Base-by-base conservation (phyloP, 2,113 vertebrate genomes). In the Spheniscus mendiculus region DNA sequence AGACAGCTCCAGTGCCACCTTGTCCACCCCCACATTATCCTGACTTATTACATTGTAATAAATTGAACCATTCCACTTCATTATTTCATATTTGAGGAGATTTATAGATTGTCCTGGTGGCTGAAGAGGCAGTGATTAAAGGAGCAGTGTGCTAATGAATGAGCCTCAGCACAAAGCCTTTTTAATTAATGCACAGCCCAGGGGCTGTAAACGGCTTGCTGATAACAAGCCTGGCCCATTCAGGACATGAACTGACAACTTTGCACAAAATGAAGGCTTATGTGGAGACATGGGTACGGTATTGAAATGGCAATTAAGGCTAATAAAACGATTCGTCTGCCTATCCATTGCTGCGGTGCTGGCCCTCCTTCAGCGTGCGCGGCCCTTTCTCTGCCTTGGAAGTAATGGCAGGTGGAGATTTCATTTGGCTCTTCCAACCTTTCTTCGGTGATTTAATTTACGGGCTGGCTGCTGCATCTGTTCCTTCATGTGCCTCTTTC, bases 51-150 rank as follows among this genome's bases (percentile, higher is more conserved):
- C 96, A 69, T 89, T 95, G 97, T 98, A 98, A 98, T 98, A 97
- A 98, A 98, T 98, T 96, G 98, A 98, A 97, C 97, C 97, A 98
- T 98, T 98, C 98, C 96, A 98, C 98, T 98, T 98, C 98, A 98
- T 98, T 98, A 98, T 98, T 98, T 98, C 98, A 98, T 98, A 98
- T 98, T 98, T 96, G 98, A 98, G 97, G 97, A 98, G 98, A 98
- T 98, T 98, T 98, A 98, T 98, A 98, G 98, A 98, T 98, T 98
- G 98, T 98, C 98, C 97, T 97, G 92, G 97, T 98, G 97, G 97
- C 97, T 98, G 98, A 98, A 98, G 98, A 98, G 98, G 95, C 95
- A 96, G 97, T 98, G 98, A 98, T 98, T 98, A 98, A 98, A 97
- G 98, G 94, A 98, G 97, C 97, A 83, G 95, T 42, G 92, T 95